Evolutionary conservation across 2,797 vertebrate species (phyloP), one percentile per base, ranked within the genome.

Genomic region (Aplochiton taeniatus): DNA sequence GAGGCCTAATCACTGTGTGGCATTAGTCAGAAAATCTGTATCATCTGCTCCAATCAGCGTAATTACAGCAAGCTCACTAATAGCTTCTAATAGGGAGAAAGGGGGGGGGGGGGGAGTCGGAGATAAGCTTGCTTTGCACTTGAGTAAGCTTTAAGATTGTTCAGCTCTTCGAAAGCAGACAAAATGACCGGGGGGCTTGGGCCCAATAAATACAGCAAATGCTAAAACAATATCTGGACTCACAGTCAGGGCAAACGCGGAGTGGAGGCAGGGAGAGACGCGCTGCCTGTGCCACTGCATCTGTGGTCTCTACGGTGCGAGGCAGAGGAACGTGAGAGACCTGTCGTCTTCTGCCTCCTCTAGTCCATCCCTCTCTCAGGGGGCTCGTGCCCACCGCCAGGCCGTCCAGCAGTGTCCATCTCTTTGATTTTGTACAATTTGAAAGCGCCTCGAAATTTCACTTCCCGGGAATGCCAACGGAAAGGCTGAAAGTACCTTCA

Each of bases 401-500:
- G 75, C 70, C 18, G 0, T 76, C 60, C 67, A 56, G 52, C 66
- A 44, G 61, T 63, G 49, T 65, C 70, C 52, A 62, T 63, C 63
- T 53, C 77, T 74, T 74, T 68, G 41, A 66, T 69, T 73, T 70
- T 54, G 16, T 58, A 54, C 62, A 79, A 59, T 82, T n/a, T 87
- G 81, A 85, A 87, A 87, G 81, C 65, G 0, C 75, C 59, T 59
- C 58, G 68, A 67, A 54, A 51, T 61, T 83, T 66, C 17, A 11
- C 49, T 61, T 76, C 54, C 50, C 76, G 69, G n/a, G 70, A 74
- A 81, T 78, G 70, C 55, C 43, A 53, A 12, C n/a, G 41, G 45
- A 19, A 11, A 48, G 17, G 73, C 62, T 75, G 70, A 71, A 79
- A 79, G 80, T 31, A 31, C 31, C 31, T 79, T 59, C 71, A 63